Base-by-base conservation (phyloP, 2,113 vertebrate genomes). In the Uropsilus gracilis region DNA sequence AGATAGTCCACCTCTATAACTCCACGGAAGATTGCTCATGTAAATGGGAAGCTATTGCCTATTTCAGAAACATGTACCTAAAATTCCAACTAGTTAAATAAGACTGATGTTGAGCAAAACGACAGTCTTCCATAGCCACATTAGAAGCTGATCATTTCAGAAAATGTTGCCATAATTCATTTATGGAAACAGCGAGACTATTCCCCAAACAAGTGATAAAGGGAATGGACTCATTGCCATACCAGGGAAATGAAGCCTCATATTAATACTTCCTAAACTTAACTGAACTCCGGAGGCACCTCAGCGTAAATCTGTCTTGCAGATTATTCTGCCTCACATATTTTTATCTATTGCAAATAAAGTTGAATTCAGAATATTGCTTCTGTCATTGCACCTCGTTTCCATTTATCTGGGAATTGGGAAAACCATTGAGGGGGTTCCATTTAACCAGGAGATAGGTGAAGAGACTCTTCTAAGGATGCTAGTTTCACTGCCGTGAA, bases 261-360 rank as follows among this genome's bases (percentile, higher is more conserved):
- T 77, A 72, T 78, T 69, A 94, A 91, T 64, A 86, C 82, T 84
- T 95, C 8, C 83, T 89, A 86, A 87, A 97, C 85, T 78, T 94
- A 87, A 32, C 39, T 5, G 61, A 96, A 94, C 90, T 93, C 95
- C 10, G 18, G 97, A 95, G 71, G 89, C 55, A 75, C 61, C 66
- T 90, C 12, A 0, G 57, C 89, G 95, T 80, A 92, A 93, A 97
- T 94, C 95, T 95, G 80, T 87, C 95, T 93, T 80, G 83, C 72
- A 92, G 69, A 97, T 95, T 96, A 96, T 95, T 96, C 95, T 68
- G 86, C 97, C 59, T 95, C 94, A 97, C 18, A 63, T 95, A 89
- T 73, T 97, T 97, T 97, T 97, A 97, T 91, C 95, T 97, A 71
- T 39, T 68, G 46, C 90, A 96, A 97, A 96, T 64, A 96, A 92